These are phyloP conservation scores for Cercocebus atys DNA, from an alignment of 2,113 vertebrate genomes.

Conservation along the genomic window DNA sequence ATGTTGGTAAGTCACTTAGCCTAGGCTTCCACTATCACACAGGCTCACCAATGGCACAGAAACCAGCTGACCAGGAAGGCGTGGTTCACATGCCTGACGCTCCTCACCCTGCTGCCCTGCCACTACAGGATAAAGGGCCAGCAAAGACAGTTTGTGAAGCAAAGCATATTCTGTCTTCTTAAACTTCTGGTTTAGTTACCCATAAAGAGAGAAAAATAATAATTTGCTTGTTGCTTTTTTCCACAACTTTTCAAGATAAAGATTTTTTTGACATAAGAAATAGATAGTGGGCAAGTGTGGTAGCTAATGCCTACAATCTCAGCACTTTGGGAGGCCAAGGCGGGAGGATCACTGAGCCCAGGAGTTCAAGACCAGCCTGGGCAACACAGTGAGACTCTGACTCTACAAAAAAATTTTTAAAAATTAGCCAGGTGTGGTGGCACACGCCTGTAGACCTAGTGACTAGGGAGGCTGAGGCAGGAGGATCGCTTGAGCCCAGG, in stretches of 20 bases:
- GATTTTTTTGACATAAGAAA: not conserved
- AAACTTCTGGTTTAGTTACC: not conserved
- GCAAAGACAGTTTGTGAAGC: not conserved
- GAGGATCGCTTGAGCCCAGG: too few relatives aligned
- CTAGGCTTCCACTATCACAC: rapidly evolving
- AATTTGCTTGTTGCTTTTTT: not conserved
- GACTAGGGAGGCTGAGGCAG: too few relatives aligned
- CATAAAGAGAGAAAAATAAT: not conserved
- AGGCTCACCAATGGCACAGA: rapidly evolving
- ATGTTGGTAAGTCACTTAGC: not conserved
- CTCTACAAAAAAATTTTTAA: too few relatives aligned
- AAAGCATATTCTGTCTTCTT: not conserved
- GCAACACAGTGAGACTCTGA: too few relatives aligned
- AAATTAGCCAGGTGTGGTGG: too few relatives aligned
- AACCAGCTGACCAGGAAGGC: rapidly evolving
- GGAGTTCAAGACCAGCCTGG: too few relatives aligned
- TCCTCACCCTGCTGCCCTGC: not conserved
- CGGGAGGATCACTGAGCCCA: too few relatives aligned
- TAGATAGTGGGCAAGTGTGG: too few relatives aligned
- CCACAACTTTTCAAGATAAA: not conserved
- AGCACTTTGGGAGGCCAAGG: too few relatives aligned
- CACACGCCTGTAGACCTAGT: too few relatives aligned
- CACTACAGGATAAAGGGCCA: rapidly evolving
- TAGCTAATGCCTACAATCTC: too few relatives aligned
- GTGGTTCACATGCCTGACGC: rapidly evolving